phyloP scores from a whole-genome alignment of 2,888 invertebrate genomes.

The Conops quadrifasciatus region DNA sequence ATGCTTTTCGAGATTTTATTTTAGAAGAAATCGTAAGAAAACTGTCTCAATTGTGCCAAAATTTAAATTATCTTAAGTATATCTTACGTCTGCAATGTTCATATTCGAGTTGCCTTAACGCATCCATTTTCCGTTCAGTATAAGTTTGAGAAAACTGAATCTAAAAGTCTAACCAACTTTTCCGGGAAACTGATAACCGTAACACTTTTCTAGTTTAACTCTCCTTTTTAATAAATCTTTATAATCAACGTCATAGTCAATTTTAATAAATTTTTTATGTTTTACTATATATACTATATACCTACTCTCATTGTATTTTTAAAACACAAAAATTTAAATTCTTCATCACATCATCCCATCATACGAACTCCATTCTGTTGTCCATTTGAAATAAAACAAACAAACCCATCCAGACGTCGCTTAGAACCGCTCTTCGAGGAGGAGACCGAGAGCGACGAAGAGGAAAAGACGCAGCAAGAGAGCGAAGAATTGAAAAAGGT shows the following conservation, averaged over 20 bases:
- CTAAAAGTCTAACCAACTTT: too few relatives aligned
- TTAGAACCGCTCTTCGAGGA: slow-evolving; percentile 86
- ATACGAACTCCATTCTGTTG: slow-evolving; percentile 21
- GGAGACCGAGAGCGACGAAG: slow-evolving; percentile 76
- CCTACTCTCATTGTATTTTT: slow-evolving; percentile 24
- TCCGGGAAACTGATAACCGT: too few relatives aligned
- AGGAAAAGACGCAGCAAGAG: slow-evolving; percentile 65
- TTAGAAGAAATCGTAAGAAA: too few relatives aligned
- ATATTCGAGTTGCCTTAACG: too few relatives aligned
- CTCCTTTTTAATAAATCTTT: background rate
- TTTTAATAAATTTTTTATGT: background rate
- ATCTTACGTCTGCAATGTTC: too few relatives aligned
- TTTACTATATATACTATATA: slow-evolving; percentile 17
- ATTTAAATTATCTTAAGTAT: too few relatives aligned
- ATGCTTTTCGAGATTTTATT: too few relatives aligned
- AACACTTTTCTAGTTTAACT: too few relatives aligned
- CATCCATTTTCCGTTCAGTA: too few relatives aligned
- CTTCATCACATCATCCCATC: slow-evolving; percentile 37
- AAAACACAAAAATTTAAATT: slow-evolving; percentile 28
- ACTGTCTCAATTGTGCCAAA: too few relatives aligned
- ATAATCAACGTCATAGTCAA: background rate
- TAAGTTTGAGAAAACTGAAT: too few relatives aligned
- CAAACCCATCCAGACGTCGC: slow-evolving; percentile 69
- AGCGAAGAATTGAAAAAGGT: slow-evolving; percentile 65
- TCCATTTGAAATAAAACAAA: slow-evolving; percentile 33